Percentiles rank a stretch among this genome's conserved stretches.
Evolutionary conservation across 2,888 invertebrate genomes (phyloP).

Genomic region (Tricholauxania praeusta): DNA sequence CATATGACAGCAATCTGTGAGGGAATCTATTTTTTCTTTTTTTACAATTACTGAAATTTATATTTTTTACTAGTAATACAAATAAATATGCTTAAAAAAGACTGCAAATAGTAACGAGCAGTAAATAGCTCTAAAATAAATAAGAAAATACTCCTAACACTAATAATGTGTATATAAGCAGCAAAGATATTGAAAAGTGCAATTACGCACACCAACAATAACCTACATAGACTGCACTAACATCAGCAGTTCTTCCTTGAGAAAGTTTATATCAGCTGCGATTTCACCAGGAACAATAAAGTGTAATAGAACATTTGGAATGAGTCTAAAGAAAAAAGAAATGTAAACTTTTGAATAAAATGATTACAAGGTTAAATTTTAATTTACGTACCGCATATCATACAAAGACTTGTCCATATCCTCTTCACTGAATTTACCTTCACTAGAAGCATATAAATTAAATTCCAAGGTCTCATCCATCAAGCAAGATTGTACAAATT

Average conservation of each 20-base stretch:
- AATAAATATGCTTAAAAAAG: slow-evolving; percentile 22
- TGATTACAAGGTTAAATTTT: not conserved
- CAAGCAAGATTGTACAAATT: slow-evolving; percentile 84
- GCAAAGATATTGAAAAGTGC: not conserved
- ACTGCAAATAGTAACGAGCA: slow-evolving; percentile 15
- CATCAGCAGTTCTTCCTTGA: slow-evolving; percentile 84
- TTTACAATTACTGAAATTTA: no score
- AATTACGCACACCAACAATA: not conserved
- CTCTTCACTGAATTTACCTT: slow-evolving; percentile 74
- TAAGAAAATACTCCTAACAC: slow-evolving; percentile 1
- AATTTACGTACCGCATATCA: slow-evolving; percentile 69
- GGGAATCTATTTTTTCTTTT: no score
- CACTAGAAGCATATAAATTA: slow-evolving; percentile 74
- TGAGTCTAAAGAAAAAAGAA: slow-evolving; percentile 70
- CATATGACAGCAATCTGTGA: no score
- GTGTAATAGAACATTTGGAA: slow-evolving; percentile 85
- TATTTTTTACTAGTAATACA: no score
- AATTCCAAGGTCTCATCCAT: slow-evolving; percentile 78
- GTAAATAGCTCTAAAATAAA: slow-evolving; percentile 2
- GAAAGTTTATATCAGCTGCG: slow-evolving; percentile 70
- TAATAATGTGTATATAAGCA: not conserved
- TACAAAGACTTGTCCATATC: slow-evolving; percentile 80
- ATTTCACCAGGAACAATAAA: slow-evolving; percentile 75
- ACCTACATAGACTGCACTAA: slow-evolving; percentile 71
- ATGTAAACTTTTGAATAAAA: not conserved